phyloP scores from a whole-genome alignment of 2,888 invertebrate genomes.

The Nipponacmea schrenckii region DNA sequence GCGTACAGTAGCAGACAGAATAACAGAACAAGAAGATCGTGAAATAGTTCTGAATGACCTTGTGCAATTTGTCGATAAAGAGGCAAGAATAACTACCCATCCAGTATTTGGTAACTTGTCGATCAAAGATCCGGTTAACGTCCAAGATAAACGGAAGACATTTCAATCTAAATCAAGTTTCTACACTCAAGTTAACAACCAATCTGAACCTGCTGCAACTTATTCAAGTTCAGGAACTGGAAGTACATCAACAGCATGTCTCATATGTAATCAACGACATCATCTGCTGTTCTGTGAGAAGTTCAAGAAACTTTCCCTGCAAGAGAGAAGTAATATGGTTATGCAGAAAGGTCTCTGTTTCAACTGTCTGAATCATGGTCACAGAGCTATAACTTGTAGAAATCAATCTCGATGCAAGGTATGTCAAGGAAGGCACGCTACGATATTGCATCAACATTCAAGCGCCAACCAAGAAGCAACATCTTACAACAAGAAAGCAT shows the following conservation, averaged over 20 bases:
- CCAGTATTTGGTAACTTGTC: neutral
- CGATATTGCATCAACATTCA: neutral
- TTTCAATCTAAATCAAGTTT: neutral
- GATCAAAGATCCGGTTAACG: neutral
- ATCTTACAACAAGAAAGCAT: neutral
- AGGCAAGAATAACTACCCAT: neutral
- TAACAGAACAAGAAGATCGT: conserved; percentile 10
- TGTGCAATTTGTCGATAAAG: neutral
- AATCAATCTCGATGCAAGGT: neutral
- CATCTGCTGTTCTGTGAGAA: neutral
- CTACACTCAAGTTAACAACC: neutral
- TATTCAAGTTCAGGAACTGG: neutral
- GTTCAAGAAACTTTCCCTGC: neutral
- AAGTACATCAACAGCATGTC: neutral
- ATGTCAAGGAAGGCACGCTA: neutral
- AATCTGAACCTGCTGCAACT: neutral
- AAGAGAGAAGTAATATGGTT: neutral
- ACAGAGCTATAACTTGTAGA: neutral
- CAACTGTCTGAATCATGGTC: neutral
- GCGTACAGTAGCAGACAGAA: conserved; percentile 14
- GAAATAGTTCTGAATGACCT: conserved; percentile 9
- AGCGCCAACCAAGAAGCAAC: neutral
- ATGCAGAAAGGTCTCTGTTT: conserved; percentile 4
- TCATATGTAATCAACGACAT: neutral
- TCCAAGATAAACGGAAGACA: neutral